phyloP scores from a whole-genome alignment of 2,888 invertebrate species.

The Lydus trimaculatus region DNA sequence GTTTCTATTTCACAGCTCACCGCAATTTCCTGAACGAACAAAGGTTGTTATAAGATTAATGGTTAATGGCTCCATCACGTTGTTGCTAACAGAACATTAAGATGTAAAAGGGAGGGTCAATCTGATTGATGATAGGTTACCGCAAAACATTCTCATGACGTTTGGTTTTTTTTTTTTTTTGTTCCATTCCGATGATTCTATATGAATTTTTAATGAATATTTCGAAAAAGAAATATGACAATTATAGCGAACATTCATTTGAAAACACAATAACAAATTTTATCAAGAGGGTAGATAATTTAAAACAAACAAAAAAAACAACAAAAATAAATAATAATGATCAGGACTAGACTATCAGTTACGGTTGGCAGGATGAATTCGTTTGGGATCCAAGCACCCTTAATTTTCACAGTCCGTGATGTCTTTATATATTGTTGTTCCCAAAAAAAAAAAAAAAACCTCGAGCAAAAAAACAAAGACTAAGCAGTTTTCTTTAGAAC shows the following conservation, averaged over 20 bases:
- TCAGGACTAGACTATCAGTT: not conserved
- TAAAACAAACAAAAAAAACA: constrained; percentile 19
- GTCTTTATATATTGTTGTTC: constrained; percentile 39
- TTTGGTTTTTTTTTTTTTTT: constrained; percentile 4
- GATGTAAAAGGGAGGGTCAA: constrained; percentile 68
- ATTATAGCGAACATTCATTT: not conserved
- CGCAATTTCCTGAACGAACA: constrained; percentile 47
- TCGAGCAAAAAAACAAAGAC: constrained; percentile 35
- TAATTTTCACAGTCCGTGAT: constrained; percentile 37
- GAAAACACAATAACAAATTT: constrained; percentile 17
- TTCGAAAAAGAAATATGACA: not conserved
- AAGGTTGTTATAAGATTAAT: constrained; percentile 36
- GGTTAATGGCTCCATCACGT: constrained; percentile 22
- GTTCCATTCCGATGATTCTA: constrained; percentile 3
- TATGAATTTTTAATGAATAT: constrained; percentile 34
- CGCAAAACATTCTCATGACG: constrained; percentile 28
- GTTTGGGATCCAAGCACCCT: constrained; percentile 22
- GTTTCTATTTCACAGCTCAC: constrained; percentile 49
- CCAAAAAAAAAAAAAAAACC: constrained; percentile 3
- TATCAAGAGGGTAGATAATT: constrained; percentile 14
- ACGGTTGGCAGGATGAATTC: not conserved
- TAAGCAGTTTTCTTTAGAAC: constrained; percentile 26
- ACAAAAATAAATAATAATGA: constrained; percentile 6
- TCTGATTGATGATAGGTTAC: constrained; percentile 43
- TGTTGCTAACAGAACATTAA: constrained; percentile 61